Percentiles rank a stretch among this genome's conserved stretches.
phyloP scores from a whole-genome alignment of 2,113 vertebrate species.

The Clinocottus analis region DNA sequence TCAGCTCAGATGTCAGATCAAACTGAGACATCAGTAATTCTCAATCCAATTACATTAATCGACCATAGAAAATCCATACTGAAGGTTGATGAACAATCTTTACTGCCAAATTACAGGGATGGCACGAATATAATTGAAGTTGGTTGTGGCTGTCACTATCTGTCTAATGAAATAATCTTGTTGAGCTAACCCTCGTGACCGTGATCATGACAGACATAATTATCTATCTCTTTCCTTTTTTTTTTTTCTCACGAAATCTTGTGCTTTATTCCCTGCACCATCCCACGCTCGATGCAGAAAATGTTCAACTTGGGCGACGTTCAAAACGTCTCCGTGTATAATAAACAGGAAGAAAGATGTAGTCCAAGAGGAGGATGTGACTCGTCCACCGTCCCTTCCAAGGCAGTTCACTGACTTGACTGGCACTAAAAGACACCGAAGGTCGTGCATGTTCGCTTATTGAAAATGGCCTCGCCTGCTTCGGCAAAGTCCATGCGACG shows the following conservation, averaged over 20 bases:
- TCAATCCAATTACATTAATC: slow-evolving; percentile 79
- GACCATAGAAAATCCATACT: slow-evolving; percentile 77
- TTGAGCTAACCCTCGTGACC: slow-evolving; percentile 69
- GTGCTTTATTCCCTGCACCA: neutral
- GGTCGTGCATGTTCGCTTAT: slow-evolving; percentile 48
- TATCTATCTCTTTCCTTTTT: slow-evolving; percentile 37
- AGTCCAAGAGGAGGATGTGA: slow-evolving; percentile 23
- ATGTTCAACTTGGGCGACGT: neutral
- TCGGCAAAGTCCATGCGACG: slow-evolving; percentile 38
- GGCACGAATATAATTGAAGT: slow-evolving; percentile 67
- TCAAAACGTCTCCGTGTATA: slow-evolving; percentile 21
- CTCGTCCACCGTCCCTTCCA: slow-evolving; percentile 24
- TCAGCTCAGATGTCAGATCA: slow-evolving; percentile 49
- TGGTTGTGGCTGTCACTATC: slow-evolving; percentile 73
- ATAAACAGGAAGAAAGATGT: slow-evolving; percentile 21
- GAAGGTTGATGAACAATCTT: slow-evolving; percentile 81
- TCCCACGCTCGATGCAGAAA: neutral
- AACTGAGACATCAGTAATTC: slow-evolving; percentile 68
- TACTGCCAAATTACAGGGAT: slow-evolving; percentile 73
- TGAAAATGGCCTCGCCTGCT: slow-evolving; percentile 46
- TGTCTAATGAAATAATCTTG: slow-evolving; percentile 77
- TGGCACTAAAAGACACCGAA: slow-evolving; percentile 48
- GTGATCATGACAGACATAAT: slow-evolving; percentile 69
- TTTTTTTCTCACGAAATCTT: slow-evolving; percentile 2
- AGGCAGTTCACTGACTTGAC: slow-evolving; percentile 23